Evolutionary conservation across 2,113 vertebrate species (phyloP), one percentile per base, ranked within the genome.

Genomic region (Tretioscincus oriximinensis): DNA sequence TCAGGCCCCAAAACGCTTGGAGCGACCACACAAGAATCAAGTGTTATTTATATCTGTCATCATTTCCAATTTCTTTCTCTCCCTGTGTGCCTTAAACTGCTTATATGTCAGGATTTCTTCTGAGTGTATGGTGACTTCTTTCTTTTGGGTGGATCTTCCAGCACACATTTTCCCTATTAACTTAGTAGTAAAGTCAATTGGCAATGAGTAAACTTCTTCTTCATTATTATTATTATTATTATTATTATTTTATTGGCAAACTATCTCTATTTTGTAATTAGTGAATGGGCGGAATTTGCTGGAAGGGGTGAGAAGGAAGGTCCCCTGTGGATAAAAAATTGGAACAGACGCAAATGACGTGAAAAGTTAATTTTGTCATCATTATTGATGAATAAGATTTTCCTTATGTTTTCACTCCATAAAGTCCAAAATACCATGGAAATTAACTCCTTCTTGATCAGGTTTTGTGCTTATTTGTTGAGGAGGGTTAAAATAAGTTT

Each of bases 151-250:
- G 89, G 86, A 84, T 90, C 88, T 88, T 68, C 88, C 75, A 88
- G 67, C 29, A 84, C 85, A 84, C 86, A 60, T 89, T 87, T 90
- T 94, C 91, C 73, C 76, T 83, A 90, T 93, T 91, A 83, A 87
- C 82, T 84, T 84, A 84, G 70, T 78, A 91, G 84, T 78, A 84
- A 90, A 91, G 67, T 80, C 81, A 86, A 75, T 86, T 87, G 91
- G 83, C 87, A 90, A 79, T 84, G 88, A 79, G 73, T 77, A 82
- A 82, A 88, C 86, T 92, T 85, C 68, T 78, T 82, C 66, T 63
- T 82, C 76, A 82, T 76, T 73, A 76, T 70, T 82, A 81, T 88
- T 79, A 9, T 51, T 9, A 14, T 51, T 51, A 41, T 51, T 58
- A 58, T 58, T 58, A 14, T 54, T 54, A 14, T 58, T 12, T 58